Base-by-base conservation (phyloP, 64 coral and sea anemone genomes). In the Cladopsammia gracilis region DNA sequence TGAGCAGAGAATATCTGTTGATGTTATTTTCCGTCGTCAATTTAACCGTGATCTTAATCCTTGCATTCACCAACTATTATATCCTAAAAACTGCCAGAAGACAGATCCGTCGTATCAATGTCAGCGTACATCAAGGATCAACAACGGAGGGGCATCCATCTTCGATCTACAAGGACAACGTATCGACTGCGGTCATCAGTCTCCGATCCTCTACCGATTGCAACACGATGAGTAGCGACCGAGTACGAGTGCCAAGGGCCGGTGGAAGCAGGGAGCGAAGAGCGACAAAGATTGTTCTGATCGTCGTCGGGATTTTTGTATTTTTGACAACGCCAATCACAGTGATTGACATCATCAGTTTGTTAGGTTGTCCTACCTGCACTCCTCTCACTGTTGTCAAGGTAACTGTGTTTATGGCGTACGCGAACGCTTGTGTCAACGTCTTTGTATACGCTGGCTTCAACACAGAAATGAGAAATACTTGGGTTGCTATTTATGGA, bases 21-120 rank as follows among this genome's bases (percentile, higher is more conserved):
- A 76, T 86, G 62, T 64, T 98, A 79, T 98, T 98, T 62, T 94
- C 92, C 18, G 58, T 98, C 14, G 91, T 98, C 25, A 98, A 98
- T 83, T 94, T 98, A 50, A 75, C 82, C 26, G 96, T 98, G 22
- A 83, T 98, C 4, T 10, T 94, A 46, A 83, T 87, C 7, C 67
- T 98, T 19, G 88, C 70, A 5, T 71, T 94, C 4, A 98, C 96
- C 51, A 98, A 98, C 70, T 58, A 94, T 75, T 98, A 80, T 9
- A 94, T 98, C 69, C 66, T 98, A 18, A 98, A 59, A 59, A 98
- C 96, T 64, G 96, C 96, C 10, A 92, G 81, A 34, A 84, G 73
- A 18, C 96, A 98, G 48, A 94, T 98, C 15, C 92, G 81, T 11
- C 92, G 88, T 13, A 98, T 98, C 19, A 68, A 94, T 45, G 71